Percentiles rank a stretch among this genome's conserved stretches.
phyloP scores from a whole-genome alignment of 2,888 invertebrate species.

The Drosophila mulleri region DNA sequence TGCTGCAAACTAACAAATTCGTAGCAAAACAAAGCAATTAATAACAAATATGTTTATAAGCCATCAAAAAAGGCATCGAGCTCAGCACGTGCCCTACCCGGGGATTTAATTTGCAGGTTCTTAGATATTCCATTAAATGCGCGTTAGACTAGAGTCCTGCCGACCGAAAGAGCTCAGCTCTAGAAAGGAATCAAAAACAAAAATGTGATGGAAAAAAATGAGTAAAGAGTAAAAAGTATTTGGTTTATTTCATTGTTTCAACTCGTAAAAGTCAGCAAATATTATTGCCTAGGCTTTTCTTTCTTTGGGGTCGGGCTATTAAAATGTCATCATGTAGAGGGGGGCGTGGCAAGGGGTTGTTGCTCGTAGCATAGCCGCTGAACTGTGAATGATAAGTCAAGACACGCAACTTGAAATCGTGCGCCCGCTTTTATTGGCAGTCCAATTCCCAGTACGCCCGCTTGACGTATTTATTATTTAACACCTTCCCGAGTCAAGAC shows the following conservation, averaged over 20 bases:
- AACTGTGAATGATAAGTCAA: conserved; percentile 57
- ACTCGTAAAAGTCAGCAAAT: conserved; percentile 71
- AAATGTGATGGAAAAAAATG: neutral
- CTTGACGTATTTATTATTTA: conserved; percentile 72
- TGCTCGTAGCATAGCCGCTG: neutral
- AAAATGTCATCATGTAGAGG: conserved; percentile 67
- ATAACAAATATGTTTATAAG: conserved; percentile 63
- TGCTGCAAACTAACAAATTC: conserved; percentile 34
- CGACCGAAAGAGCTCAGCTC: conserved; percentile 8
- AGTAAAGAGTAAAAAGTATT: conserved; percentile 47
- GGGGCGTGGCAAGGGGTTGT: neutral
- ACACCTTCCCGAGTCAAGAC: conserved; percentile 55
- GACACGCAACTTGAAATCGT: conserved; percentile 61
- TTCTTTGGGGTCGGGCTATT: conserved; percentile 61
- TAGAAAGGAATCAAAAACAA: neutral
- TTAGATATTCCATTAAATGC: conserved; percentile 67
- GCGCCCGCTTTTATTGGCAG: conserved; percentile 63
- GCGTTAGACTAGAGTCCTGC: conserved; percentile 35
- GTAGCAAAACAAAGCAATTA: conserved; percentile 66
- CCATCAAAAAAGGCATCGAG: conserved; percentile 49
- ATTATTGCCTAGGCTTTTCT: conserved; percentile 57
- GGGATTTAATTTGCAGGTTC: conserved; percentile 52
- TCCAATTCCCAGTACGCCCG: conserved; percentile 47
- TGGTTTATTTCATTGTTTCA: conserved; percentile 63
- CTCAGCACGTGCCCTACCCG: conserved; percentile 38